Evolutionary conservation across 2,888 invertebrate genomes (phyloP).

Genomic region (Volucella inflata): DNA sequence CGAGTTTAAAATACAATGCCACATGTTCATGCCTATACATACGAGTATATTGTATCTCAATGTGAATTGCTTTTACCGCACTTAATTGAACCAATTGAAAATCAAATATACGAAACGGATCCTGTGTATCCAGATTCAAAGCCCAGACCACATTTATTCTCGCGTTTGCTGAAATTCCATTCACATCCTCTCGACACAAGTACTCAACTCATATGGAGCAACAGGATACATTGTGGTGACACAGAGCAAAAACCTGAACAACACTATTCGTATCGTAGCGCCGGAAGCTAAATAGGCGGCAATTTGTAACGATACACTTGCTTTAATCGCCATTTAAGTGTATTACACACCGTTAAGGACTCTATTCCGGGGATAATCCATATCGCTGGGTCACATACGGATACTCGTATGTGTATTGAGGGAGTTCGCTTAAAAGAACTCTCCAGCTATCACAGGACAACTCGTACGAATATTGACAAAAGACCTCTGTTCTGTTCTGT

Average conservation of each 20-base stretch:
- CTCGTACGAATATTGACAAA: constrained; percentile 39
- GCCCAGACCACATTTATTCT: neutral
- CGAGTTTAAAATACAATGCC: constrained; percentile 17
- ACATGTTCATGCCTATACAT: neutral
- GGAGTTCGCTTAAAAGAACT: constrained; percentile 42
- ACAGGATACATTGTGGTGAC: constrained; percentile 56
- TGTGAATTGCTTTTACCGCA: constrained; percentile 7
- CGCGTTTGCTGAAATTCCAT: constrained; percentile 6
- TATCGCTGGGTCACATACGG: constrained; percentile 34
- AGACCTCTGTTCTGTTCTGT: constrained; percentile 44
- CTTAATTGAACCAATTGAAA: constrained; percentile 63
- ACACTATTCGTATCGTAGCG: neutral
- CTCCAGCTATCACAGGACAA: neutral
- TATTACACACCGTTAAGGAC: constrained; percentile 65
- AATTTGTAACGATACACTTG: constrained; percentile 70
- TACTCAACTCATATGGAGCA: constrained; percentile 37
- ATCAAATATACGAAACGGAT: constrained; percentile 40
- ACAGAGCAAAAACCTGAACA: constrained; percentile 3
- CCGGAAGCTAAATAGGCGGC: constrained; percentile 71
- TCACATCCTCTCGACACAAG: constrained; percentile 27
- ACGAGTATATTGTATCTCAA: neutral
- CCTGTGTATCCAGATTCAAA: constrained; percentile 13
- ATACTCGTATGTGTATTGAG: constrained; percentile 19
- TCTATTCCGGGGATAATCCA: constrained; percentile 62
- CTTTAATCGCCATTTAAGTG: constrained; percentile 73